Evolutionary conservation across 2,797 vertebrate genomes (phyloP), one percentile per base, ranked within the genome.

Genomic region (Hypotaenidia okinawae): DNA sequence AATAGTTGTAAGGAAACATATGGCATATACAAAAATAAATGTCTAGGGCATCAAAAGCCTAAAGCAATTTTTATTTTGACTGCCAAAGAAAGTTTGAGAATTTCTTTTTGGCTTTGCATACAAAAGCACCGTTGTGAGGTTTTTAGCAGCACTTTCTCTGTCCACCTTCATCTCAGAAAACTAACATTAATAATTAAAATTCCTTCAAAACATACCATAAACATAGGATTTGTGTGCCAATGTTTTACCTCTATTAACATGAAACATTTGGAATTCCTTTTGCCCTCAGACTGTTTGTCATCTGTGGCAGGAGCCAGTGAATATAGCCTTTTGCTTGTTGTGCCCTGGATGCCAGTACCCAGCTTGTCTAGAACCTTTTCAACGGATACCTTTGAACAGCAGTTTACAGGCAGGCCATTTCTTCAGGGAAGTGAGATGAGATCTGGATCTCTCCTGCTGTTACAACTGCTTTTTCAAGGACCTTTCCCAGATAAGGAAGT

Each of bases 61-160:
- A 77, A 91, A 89, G 59, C 18, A 67, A 61, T 77, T 94, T 80
- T 84, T 92, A 74, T 91, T 86, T 89, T 92, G 72, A 90, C 39
- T 88, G 69, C 47, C 35, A 86, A 90, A 84, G 25, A 91, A 90
- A 89, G 62, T 67, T 94, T 94, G 84, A 16, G 59, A 13, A 61
- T 61, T 72, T 74, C 5, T 74, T 94, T 87, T 89, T 86, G 88
- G 64, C 81, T 92, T 78, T 70, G 23, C 24, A 33, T 23, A 82
- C 51, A 90, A 79, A 84, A 70, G 67, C 67, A 59, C 14, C 17
- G 85, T 82, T 95, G 76, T 94, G 35, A 95, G 62, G 18, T 27
- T 85, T 81, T 74, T 76, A 87, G 49, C 3, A 4, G 39, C 54
- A 63, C 41, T 83, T 92, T 86, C 62, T 76, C 55, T 67, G 32